Percentiles rank a stretch among this genome's conserved stretches.
Evolutionary conservation across 1,140 invertebrate species (phyloP).

Genomic region (Helicoverpa armigera): DNA sequence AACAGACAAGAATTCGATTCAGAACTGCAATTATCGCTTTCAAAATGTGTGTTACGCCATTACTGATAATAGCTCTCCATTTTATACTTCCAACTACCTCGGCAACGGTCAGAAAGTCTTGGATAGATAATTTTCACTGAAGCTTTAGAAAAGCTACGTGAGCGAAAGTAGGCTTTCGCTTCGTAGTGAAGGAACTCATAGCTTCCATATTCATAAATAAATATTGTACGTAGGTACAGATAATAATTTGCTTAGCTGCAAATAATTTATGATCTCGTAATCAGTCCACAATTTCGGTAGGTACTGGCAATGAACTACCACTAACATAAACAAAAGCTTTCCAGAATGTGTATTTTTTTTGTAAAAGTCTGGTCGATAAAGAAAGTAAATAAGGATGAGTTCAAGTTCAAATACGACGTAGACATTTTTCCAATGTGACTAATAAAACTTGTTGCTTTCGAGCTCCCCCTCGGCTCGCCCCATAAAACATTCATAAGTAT

Average conservation of each 20-base stretch:
- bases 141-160: slow-evolving; percentile 41
- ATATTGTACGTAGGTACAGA: slow-evolving; percentile 26
- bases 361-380: slow-evolving; percentile 11
- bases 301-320: not conserved
- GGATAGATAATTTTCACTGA: slow-evolving; percentile 42
- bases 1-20: slow-evolving; percentile 70
- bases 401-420: slow-evolving; percentile 23
- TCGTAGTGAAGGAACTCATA: slow-evolving; percentile 16
- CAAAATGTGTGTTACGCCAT: slow-evolving; percentile 55
- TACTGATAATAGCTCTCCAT: slow-evolving; percentile 60
- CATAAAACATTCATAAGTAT: slow-evolving; percentile 10
- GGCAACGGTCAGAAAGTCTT: slow-evolving; percentile 27
- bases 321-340: not conserved
- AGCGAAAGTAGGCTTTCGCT: slow-evolving; percentile 34
- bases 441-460: slow-evolving; percentile 32
- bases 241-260: too few relatives aligned
- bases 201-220: slow-evolving; percentile 18
- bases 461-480: not conserved
- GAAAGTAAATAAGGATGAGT: slow-evolving; percentile 46
- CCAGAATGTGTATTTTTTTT: not conserved
- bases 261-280: not conserved
- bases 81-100: slow-evolving; percentile 36
- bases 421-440: slow-evolving; percentile 27
- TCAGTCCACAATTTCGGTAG: not conserved
- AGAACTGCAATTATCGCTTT: slow-evolving; percentile 68